Evolutionary conservation across 1,140 invertebrate species (phyloP).

Genomic region (Tetraneura akinire): DNA sequence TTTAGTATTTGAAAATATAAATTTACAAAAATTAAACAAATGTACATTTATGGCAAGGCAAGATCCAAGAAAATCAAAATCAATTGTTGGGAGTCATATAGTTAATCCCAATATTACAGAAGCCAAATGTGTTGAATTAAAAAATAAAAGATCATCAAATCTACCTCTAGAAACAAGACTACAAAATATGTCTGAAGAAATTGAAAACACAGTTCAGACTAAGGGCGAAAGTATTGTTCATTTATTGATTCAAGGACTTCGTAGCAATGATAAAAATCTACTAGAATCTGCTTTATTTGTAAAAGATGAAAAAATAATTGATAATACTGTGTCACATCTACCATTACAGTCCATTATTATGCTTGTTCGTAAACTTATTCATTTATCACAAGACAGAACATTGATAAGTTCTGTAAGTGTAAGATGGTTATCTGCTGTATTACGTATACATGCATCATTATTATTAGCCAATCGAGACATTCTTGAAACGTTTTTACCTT

Average conservation of each 20-base stretch:
- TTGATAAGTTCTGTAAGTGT: conserved; percentile 30
- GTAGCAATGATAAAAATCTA: conserved; percentile 41
- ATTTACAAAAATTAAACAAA: conserved; percentile 47
- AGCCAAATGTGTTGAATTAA: conserved; percentile 25
- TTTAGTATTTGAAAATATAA: conserved; percentile 46
- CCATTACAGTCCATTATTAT: conserved; percentile 33
- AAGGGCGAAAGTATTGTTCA: conserved; percentile 46
- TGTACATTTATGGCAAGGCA: conserved; percentile 34
- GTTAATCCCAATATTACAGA: conserved; percentile 29
- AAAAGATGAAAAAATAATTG: conserved; percentile 42
- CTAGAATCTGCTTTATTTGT: conserved; percentile 46
- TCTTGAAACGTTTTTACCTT: conserved; percentile 36
- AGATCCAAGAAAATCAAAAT: conserved; percentile 45
- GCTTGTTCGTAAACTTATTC: conserved; percentile 32
- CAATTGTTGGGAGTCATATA: conserved; percentile 1
- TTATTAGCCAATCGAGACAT: conserved; percentile 43
- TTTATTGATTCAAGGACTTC: conserved; percentile 42
- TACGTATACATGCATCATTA: conserved; percentile 28
- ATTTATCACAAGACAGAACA: conserved; percentile 36
- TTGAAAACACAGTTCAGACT: conserved; percentile 44
- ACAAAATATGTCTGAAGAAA: conserved; percentile 50
- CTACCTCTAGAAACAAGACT: conserved; percentile 45
- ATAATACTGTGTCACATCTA: conserved; percentile 36
- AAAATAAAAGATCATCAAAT: conserved; percentile 44
- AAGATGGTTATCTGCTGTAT: conserved; percentile 26